phyloP scores from a whole-genome alignment of 1,140 invertebrate genomes.

The Lanistes nyassanus region DNA sequence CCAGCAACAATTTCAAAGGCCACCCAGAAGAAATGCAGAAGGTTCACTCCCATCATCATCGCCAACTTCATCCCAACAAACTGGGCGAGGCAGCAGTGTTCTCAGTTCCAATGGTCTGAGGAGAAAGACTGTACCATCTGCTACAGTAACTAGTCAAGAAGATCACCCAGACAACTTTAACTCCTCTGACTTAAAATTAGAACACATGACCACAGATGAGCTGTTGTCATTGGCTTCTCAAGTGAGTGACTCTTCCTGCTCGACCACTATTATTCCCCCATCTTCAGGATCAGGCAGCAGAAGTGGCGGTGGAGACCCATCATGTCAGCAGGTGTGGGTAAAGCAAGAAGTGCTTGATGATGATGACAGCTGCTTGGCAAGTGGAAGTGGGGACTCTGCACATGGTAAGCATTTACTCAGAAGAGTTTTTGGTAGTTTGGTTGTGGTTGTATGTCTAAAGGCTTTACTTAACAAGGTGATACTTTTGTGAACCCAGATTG shows the following conservation, averaged over 20 bases:
- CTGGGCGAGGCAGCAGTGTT: background rate
- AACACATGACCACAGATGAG: constrained; percentile 19
- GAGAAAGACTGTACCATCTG: background rate
- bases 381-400: constrained; percentile 4
- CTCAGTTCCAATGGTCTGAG: background rate
- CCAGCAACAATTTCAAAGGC: background rate
- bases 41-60: background rate
- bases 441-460: background rate
- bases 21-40: too few species aligned
- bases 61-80: background rate
- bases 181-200: constrained; percentile 9
- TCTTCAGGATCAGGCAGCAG: background rate
- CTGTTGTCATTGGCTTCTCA: constrained; percentile 23
- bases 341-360: constrained; percentile 20
- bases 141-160: constrained; percentile 17
- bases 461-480: background rate
- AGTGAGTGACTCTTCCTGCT: constrained; percentile 10
- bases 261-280: background rate
- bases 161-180: constrained; percentile 10
- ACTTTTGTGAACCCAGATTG: background rate
- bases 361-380: background rate
- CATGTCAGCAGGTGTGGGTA: constrained; percentile 18
- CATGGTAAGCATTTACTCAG: constrained; percentile 11
- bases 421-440: too few species aligned
- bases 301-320: background rate